phyloP scores from a whole-genome alignment of 2,113 vertebrate species.

The Anoplopoma fimbria region DNA sequence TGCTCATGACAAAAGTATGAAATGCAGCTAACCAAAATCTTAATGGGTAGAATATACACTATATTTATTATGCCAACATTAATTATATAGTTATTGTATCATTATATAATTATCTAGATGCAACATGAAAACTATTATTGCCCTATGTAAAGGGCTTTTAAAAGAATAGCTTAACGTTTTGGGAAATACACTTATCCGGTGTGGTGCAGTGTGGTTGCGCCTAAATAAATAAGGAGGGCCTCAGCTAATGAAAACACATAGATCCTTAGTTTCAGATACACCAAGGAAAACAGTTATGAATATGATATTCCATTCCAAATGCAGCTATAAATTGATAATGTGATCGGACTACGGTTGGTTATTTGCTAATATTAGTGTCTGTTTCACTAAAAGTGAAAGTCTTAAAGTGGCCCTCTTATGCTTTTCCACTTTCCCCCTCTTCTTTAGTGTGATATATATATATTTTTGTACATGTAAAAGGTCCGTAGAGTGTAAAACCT shows the following conservation, averaged over 20 bases:
- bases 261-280: neutral
- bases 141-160: conserved; percentile 3
- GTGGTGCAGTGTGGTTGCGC: neutral
- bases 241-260: neutral
- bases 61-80: neutral
- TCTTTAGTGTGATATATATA: too few species aligned
- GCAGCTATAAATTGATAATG: neutral
- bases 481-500: too few species aligned
- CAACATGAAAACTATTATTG: neutral
- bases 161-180: neutral
- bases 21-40: conserved; percentile 22
- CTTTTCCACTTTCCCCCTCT: too few species aligned
- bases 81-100: too few species aligned
- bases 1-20: conserved; percentile 17
- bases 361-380: neutral
- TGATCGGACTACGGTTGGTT: neutral
- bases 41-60: neutral
- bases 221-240: neutral
- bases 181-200: neutral
- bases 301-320: neutral
- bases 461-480: too few species aligned
- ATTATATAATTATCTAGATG: too few species aligned
- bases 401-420: too few species aligned
- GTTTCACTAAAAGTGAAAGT: neutral
- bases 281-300: neutral